Evolutionary conservation across 2,797 vertebrate species (phyloP).

Genomic region (Rhinoraja longicauda): DNA sequence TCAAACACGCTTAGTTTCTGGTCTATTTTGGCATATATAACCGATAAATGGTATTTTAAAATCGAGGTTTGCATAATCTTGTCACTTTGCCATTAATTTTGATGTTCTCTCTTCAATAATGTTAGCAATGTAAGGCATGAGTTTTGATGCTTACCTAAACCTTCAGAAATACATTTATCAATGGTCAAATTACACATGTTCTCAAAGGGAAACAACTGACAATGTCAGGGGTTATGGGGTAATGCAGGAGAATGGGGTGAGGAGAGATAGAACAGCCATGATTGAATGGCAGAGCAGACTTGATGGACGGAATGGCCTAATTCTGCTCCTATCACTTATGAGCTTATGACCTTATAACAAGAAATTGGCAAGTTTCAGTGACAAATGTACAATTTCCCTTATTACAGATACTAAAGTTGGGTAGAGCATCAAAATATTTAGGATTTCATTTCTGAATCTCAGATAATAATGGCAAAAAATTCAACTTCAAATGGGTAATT

Average conservation of each 20-base stretch:
- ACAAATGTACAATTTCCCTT: background rate
- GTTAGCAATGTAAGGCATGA: background rate
- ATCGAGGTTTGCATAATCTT: background rate
- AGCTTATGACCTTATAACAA: background rate
- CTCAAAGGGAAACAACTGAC: background rate
- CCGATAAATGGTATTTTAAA: background rate
- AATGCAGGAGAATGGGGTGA: too few relatives aligned
- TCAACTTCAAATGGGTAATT: background rate
- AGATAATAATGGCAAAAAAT: background rate
- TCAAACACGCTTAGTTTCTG: background rate
- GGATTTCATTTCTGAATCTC: background rate
- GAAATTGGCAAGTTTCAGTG: background rate
- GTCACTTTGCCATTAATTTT: background rate
- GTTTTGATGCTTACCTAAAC: background rate
- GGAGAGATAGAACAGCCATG: too few relatives aligned
- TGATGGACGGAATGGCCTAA: too few relatives aligned
- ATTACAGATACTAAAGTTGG: background rate
- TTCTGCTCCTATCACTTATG: too few relatives aligned
- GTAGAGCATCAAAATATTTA: background rate
- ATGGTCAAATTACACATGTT: background rate
- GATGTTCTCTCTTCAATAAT: background rate
- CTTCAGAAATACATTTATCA: background rate
- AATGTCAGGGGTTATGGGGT: background rate
- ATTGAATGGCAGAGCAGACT: too few relatives aligned
- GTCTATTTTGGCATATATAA: background rate